Evolutionary conservation across 2,888 invertebrate genomes (phyloP).

Genomic region (Ethmia dodecea): DNA sequence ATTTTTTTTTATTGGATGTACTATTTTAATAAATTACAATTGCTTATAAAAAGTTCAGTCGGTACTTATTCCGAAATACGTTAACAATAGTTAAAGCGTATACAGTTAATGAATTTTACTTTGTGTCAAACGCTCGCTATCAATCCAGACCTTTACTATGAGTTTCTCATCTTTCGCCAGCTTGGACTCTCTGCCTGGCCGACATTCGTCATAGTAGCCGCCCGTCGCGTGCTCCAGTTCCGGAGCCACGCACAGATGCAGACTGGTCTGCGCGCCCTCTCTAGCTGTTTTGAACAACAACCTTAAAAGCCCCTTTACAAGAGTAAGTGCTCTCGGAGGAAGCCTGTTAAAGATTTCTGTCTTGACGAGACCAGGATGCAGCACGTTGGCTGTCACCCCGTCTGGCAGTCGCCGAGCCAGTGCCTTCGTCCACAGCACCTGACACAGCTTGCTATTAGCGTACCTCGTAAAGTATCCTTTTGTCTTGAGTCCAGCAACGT

Average conservation of each 20-base stretch:
- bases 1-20: no score
- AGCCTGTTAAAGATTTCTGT: conserved; percentile 85
- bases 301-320: conserved; percentile 73
- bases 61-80: no score
- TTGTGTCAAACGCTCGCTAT: conserved; percentile 32
- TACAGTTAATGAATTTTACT: background rate
- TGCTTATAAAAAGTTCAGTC: no score
- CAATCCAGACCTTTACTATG: conserved; percentile 87
- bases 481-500: conserved; percentile 26
- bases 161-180: conserved; percentile 80
- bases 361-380: conserved; percentile 90
- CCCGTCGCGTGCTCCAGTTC: conserved; percentile 83
- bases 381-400: conserved; percentile 85
- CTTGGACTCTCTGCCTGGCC: conserved; percentile 68
- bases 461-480: conserved; percentile 58
- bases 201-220: conserved; percentile 87
- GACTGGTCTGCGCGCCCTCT: conserved; percentile 88
- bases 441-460: conserved; percentile 54
- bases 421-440: conserved; percentile 58
- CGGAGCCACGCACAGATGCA: conserved; percentile 84
- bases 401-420: conserved; percentile 47
- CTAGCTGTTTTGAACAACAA: conserved; percentile 81
- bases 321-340: conserved; percentile 53
- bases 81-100: no score
- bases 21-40: no score